These are phyloP conservation scores for Pavo muticus DNA, from an alignment of 2,113 vertebrate genomes.

Conservation along the genomic window DNA sequence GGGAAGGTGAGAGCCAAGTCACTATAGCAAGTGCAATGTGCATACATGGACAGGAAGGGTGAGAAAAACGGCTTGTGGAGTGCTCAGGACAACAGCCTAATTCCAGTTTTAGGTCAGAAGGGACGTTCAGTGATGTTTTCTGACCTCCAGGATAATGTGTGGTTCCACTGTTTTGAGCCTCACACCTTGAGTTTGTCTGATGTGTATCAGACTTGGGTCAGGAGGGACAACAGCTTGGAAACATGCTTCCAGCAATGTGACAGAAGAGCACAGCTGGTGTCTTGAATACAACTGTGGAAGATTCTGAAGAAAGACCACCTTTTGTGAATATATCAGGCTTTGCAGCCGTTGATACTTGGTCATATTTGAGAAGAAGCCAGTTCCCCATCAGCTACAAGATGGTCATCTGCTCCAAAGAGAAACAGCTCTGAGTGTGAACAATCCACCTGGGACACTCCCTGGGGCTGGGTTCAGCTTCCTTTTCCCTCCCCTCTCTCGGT, in stretches of 20 bases:
- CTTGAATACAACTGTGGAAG: neutral
- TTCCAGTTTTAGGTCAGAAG: neutral
- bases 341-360: too few relatives aligned
- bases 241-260: neutral
- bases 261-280: neutral
- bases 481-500: neutral
- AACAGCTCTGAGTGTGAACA: neutral
- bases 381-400: neutral
- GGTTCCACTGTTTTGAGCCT: neutral
- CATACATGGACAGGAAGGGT: neutral
- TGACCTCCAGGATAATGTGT: neutral
- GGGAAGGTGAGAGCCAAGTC: neutral
- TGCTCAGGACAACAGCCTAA: neutral
- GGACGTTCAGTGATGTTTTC: neutral
- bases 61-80: neutral
- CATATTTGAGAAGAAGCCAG: neutral
- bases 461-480: neutral
- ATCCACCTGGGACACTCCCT: neutral
- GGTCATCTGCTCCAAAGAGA: neutral
- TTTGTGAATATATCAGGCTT: neutral
- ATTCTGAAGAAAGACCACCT: neutral
- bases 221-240: neutral
- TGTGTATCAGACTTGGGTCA: neutral
- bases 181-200: neutral
- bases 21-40: accelerated